Base-by-base conservation (phyloP, 2,797 vertebrate genomes). In the Parambassis ranga region DNA sequence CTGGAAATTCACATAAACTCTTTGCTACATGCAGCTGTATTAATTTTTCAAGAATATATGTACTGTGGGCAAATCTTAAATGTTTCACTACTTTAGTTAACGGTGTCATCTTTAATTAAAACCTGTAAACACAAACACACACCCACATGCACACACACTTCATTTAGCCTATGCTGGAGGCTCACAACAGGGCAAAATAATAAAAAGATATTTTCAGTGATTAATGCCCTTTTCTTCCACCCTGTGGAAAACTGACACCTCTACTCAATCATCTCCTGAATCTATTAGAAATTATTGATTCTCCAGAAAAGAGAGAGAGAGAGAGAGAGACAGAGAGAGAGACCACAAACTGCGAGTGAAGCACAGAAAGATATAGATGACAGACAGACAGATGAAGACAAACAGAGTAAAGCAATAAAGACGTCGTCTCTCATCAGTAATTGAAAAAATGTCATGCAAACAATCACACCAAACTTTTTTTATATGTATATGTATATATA, bases 241-340 rank as follows among this genome's bases (percentile, higher is more conserved):
- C 74, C 79, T 69, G 74, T 75, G 60, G 77, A 73, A 87, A 87
- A 60, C 39, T 84, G 83, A 85, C 68, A 67, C 62, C 76, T 55
- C 58, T 68, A 83, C 82, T 92, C 85, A 87, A 87, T 92, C 91
- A 91, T 78, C 68, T 67, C 74, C 75, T 76, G 70, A 89, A 83
- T 91, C 85, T 90, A 90, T 92, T 92, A 91, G 73, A 90, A 82
- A 65, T 69, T 85, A 92, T 91, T 84, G 92, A 92, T 91, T 86
- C 79, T 81, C 53, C 49, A 49, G 39, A 26, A 71, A 58, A 69
- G 61, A 65, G 16, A 39, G 9, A 48, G 63, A 66, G 47, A 71
- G 58, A 43, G 0, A 55, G 26, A 61, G 28, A 41, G 7, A 65
- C 16, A 42, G 26, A 37, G 31, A 28, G n/a, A 35, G 36, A 55